These are phyloP conservation scores for Pagetopsis macropterus DNA, from an alignment of 2,797 vertebrate species.

Conservation along the genomic window DNA sequence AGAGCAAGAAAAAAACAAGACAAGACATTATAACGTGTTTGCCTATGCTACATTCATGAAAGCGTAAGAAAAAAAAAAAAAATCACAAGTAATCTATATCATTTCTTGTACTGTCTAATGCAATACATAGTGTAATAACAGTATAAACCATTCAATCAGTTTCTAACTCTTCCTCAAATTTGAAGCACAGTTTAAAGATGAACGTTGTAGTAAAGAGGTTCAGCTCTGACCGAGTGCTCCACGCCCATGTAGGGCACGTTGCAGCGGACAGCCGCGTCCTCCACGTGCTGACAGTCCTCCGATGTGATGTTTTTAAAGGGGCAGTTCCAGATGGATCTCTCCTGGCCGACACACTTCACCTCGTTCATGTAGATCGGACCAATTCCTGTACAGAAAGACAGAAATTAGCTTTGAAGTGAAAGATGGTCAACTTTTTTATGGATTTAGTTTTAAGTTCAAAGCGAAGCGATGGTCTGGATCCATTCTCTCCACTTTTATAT, in stretches of 20 bases:
- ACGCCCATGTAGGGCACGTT: conserved; percentile 92
- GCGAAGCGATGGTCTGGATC: not conserved
- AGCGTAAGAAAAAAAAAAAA: conserved; percentile 4
- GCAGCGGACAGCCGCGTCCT: conserved; percentile 91
- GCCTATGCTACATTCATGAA: not conserved
- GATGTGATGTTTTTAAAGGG: conserved; percentile 91
- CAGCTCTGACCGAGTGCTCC: conserved; percentile 89
- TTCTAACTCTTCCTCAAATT: not conserved
- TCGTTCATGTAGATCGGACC: conserved; percentile 96
- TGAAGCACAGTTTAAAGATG: not conserved
- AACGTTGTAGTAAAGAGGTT: not conserved
- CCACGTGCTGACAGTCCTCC: conserved; percentile 91
- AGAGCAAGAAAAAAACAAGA: conserved; percentile 2
- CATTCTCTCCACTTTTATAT: not conserved
- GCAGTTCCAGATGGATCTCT: conserved; percentile 92
- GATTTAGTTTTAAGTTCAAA: not conserved
- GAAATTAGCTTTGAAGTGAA: not conserved
- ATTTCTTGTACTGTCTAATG: not conserved
- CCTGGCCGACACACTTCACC: conserved; percentile 89
- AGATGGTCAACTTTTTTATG: not conserved
- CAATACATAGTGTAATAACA: not conserved
- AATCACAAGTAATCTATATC: not conserved
- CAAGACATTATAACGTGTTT: not conserved
- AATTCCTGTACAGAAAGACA: conserved; percentile 80
- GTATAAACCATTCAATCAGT: not conserved